Conservation (phyloP, 2,113 vertebrate genomes). For the Archilochus colubris region DNA sequence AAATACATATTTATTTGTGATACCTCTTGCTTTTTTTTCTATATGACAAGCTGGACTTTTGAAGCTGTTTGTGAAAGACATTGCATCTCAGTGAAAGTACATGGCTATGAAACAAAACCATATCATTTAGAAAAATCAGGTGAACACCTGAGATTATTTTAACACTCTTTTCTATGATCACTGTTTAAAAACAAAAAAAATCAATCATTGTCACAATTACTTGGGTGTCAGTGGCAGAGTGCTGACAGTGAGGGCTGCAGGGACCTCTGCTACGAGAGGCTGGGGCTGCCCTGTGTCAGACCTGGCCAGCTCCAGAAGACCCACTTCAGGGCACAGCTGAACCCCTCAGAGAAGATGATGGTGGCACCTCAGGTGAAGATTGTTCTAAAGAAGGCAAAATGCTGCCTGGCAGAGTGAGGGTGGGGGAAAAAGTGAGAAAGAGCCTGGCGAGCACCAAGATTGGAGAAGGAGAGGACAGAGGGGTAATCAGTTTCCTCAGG, state of each 20-base stretch:
- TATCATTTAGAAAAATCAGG: not conserved
- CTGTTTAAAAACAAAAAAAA: not conserved
- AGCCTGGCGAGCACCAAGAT: accelerated
- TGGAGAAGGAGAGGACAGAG: not conserved
- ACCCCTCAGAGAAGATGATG: not conserved
- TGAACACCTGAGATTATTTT: not conserved
- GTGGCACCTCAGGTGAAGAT: not conserved
- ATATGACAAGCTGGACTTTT: not conserved
- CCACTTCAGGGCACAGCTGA: not conserved
- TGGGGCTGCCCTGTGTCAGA: no score
- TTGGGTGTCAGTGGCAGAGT: not conserved
- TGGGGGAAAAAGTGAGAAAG: not conserved
- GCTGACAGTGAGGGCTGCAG: not conserved
- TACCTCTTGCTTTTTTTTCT: not conserved
- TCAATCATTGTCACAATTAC: not conserved
- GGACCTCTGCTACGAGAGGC: not conserved
- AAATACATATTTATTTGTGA: not conserved
- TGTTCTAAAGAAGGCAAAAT: not conserved
- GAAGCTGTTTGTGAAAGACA: not conserved
- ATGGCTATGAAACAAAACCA: not conserved
- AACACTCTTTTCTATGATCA: not conserved
- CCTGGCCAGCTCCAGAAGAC: no score
- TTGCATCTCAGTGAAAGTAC: not conserved
- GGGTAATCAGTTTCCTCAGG: not conserved
- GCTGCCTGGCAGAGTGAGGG: not conserved